Base-by-base conservation (phyloP, 92 coral and sea anemone species). In the Chrysogorgia sp. region DNA sequence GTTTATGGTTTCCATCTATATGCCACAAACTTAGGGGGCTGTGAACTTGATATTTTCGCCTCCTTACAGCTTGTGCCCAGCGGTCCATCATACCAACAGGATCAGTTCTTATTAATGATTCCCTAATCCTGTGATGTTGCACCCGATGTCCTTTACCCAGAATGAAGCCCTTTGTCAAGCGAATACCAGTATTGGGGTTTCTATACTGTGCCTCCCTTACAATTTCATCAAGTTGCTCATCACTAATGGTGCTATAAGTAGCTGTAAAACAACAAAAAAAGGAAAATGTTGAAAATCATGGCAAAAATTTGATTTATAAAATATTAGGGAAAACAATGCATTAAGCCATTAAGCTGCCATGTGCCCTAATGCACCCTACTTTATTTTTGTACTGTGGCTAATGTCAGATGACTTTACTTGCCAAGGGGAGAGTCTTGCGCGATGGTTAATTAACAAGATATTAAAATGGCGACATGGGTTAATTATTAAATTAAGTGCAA, bases 1-100 rank as follows among this genome's bases (percentile, higher is more conserved):
- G 74, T 56, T 81, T 86, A 41, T 80, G 89, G 53, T 77, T 32
- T 0, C 84, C 84, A 71, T 84, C 88, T 78, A 85, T 71, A 80
- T 86, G 89, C 87, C 90, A 86, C 20, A 86, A 58, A 33, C 84
- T 45, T 19, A 76, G 83, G 49, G 87, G 90, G 10, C 80, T 35
- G 40, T 67, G 81, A 33, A 82, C 90, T 68, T 76, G 53, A 65
- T 86, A 86, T 37, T 59, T 61, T 57, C 90, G 58, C 49, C 87
- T 72, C 41, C 43, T 71, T 8, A 71, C 71, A 48, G 87, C 75
- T 35, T 37, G 34, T 41, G 28, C 62, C 62, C 82, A 75, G 55
- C 90, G 61, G 40, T 58, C 67, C 56, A 76, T 66, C 43, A 82
- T 71, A 14, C 86, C 86, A 19, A 76, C 56, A 58, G 86, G 90